A percentile compares a stretch with the other conserved stretches of the same genome.
phyloP scores from a whole-genome alignment of 2,888 invertebrate genomes.

The Heliconius erato region DNA sequence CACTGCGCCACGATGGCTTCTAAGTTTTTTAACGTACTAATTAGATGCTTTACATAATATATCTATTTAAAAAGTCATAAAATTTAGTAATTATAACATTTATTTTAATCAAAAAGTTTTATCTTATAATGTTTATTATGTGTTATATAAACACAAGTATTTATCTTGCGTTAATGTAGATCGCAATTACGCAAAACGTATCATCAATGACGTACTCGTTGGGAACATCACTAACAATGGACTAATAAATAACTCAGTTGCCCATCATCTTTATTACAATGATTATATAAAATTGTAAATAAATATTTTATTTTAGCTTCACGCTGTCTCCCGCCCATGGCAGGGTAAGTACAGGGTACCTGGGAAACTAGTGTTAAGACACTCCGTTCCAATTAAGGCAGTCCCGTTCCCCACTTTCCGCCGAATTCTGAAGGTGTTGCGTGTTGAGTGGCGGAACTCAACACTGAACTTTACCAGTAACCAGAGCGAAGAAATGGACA shows the following conservation, averaged over 20 bases:
- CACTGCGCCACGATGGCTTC: too few species aligned
- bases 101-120: neutral
- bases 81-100: neutral
- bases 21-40: neutral
- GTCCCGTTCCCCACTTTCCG: neutral
- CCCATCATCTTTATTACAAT: constrained; percentile 3
- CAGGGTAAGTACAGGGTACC: neutral
- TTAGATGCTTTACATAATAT: neutral
- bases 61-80: too few species aligned
- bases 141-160: constrained; percentile 18
- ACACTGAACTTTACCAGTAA: too few species aligned
- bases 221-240: constrained; percentile 40
- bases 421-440: neutral
- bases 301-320: neutral
- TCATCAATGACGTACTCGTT: constrained; percentile 10
- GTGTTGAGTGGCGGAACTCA: too few species aligned
- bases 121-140: neutral
- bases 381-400: neutral
- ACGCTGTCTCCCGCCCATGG: neutral
- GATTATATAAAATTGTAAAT: constrained; percentile 9
- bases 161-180: neutral
- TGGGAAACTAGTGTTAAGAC: neutral
- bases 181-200: constrained; percentile 26
- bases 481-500: too few species aligned
- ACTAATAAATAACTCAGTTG: constrained; percentile 33